Conservation (phyloP, 2,113 vertebrate genomes). For the Coptodon bakossiorum region DNA sequence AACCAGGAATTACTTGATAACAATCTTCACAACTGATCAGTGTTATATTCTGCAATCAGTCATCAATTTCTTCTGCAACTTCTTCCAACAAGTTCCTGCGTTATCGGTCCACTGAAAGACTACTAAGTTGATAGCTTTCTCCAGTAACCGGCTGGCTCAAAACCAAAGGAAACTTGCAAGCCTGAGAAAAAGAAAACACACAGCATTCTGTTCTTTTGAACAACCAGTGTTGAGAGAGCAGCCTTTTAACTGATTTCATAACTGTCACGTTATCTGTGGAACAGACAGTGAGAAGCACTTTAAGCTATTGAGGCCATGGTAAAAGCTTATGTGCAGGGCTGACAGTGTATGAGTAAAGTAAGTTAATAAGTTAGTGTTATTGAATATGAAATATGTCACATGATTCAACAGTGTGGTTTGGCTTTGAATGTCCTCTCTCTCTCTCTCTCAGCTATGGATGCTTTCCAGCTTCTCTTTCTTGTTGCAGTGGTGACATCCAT, state of each 20-base stretch:
- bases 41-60: neutral
- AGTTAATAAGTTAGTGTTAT: neutral
- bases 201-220: neutral
- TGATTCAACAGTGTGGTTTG: neutral
- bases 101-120: neutral
- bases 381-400: neutral
- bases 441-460: conserved; percentile 21
- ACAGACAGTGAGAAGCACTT: neutral
- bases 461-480: neutral
- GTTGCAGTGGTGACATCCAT: neutral
- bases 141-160: neutral
- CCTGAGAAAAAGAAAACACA: neutral
- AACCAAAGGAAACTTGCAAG: neutral
- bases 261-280: neutral
- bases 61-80: neutral
- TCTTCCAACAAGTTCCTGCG: neutral
- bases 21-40: neutral
- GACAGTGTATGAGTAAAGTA: neutral
- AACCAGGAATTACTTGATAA: neutral
- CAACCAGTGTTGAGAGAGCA: neutral
- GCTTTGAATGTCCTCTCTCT: neutral
- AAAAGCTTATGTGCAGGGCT: neutral
- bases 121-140: neutral
- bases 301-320: neutral
- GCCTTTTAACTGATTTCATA: neutral